phyloP scores from a whole-genome alignment of 2,888 invertebrate species.

The Lochmaea crataegi region DNA sequence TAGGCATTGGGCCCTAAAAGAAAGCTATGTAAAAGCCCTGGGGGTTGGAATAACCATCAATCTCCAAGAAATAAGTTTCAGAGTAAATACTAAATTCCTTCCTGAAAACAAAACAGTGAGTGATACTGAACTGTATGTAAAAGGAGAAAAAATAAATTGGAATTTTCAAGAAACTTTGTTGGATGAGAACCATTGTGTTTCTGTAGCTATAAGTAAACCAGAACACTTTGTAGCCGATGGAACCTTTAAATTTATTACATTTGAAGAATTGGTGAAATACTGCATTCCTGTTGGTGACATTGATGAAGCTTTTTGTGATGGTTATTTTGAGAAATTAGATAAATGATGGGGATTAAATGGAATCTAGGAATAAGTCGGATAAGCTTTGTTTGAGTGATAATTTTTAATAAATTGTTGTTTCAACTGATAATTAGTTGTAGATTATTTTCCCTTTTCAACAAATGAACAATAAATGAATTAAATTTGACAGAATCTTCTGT shows the following conservation, averaged over 20 bases:
- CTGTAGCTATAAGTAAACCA: conserved; percentile 72
- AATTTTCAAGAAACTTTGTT: conserved; percentile 86
- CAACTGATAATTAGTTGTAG: no score
- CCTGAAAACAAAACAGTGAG: conserved; percentile 65
- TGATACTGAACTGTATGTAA: conserved; percentile 76
- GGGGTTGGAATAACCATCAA: conserved; percentile 87
- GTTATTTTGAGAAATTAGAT: conserved; percentile 71
- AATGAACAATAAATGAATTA: no score
- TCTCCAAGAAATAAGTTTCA: conserved; percentile 81
- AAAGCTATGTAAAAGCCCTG: conserved; percentile 92
- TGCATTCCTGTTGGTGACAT: conserved; percentile 66
- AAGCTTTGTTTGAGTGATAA: background rate
- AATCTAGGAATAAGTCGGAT: conserved; percentile 4
- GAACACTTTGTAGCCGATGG: conserved; percentile 36
- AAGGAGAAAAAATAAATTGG: conserved; percentile 74
- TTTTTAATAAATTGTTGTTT: background rate
- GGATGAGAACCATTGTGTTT: conserved; percentile 81
- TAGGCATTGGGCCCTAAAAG: conserved; percentile 92
- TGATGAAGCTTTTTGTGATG: conserved; percentile 69
- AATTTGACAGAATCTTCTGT: no score
- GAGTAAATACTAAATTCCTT: conserved; percentile 70
- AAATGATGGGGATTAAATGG: conserved; percentile 40
- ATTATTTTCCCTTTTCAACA: no score
- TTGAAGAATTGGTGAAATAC: conserved; percentile 71
- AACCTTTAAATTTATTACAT: conserved; percentile 69